These are phyloP conservation scores for Phalacrocorax pelagicus DNA, from an alignment of 2,113 vertebrate species.

Conservation along the genomic window DNA sequence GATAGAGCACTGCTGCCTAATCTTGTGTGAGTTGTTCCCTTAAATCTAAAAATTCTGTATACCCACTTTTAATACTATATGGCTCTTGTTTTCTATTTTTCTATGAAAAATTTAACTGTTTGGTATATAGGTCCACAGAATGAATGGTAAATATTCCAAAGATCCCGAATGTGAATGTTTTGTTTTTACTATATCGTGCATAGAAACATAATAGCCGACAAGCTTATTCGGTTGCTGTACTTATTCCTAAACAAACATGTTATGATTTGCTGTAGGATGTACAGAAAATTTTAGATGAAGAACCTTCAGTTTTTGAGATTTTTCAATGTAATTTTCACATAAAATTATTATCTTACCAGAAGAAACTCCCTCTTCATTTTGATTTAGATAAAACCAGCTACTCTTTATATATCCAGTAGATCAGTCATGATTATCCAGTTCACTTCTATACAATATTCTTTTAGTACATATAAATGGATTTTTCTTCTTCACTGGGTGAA, in stretches of 20 bases:
- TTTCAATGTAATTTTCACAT: neutral
- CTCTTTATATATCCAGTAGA: neutral
- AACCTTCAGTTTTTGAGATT: neutral
- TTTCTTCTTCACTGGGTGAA: neutral
- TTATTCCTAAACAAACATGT: neutral
- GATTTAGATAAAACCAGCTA: neutral
- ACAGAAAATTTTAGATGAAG: neutral
- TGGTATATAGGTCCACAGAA: neutral
- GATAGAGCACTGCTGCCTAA: neutral
- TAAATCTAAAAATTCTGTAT: neutral
- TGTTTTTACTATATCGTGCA: neutral
- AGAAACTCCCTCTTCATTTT: neutral
- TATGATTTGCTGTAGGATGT: neutral
- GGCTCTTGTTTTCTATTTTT: neutral
- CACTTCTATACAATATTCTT: neutral
- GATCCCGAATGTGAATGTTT: fast-evolving
- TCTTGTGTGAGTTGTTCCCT: neutral
- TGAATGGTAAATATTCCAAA: neutral
- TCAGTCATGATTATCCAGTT: neutral
- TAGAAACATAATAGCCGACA: neutral
- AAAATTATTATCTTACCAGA: neutral
- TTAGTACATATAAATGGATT: neutral
- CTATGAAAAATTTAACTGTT: neutral
- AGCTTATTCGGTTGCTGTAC: neutral
- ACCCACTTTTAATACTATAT: neutral